Base-by-base conservation (phyloP, 2,797 vertebrate genomes). In the Sebastes vulpes region DNA sequence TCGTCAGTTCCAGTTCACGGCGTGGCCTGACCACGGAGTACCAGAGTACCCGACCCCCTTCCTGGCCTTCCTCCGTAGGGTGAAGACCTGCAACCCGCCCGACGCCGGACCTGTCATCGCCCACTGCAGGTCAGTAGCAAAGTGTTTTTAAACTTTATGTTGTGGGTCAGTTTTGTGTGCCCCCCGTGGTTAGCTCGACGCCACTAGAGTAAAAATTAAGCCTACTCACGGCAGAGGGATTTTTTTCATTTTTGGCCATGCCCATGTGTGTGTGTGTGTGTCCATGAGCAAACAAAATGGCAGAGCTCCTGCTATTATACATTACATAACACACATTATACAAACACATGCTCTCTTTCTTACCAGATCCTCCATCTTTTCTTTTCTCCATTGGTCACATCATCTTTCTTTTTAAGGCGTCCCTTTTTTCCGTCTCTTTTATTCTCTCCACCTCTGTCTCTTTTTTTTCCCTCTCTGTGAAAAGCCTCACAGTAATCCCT, bases 1-100 rank as follows among this genome's bases (percentile, higher is more conserved):
- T 3, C 97, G 98, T 52, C 98, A 99, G 96, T 99, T 99, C 96
- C 98, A 99, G 96, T 99, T 99, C 95, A 99, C 98, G 0, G 98
- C 98, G 0, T 99, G 98, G 98, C 98, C 98, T 0, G 98, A 99
- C 94, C 98, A 99, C 0, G 98, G 98, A 0, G 98, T 99, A 0
- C 98, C 98, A 0, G 98, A 99, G 87, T 99, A 99, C 74, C 98
- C 98, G 0, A 99, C 98, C 0, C 98, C 98, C 0, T 99, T 99
- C 96, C 94, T 99, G 94, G 98, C 98, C n/a, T 99, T 99, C 89
- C 97, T 99, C 63, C 96, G 98, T 26, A 92, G 98, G 76, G 98
- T 99, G 66, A 99, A 99, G 94, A 98, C 98, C 73, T 99, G 98
- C 90, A 99, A 99, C 89, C 98, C 98, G 0, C 98, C 98, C 0